Evolutionary conservation across 2,888 invertebrate genomes (phyloP).

Genomic region (Latrodectus elegans): DNA sequence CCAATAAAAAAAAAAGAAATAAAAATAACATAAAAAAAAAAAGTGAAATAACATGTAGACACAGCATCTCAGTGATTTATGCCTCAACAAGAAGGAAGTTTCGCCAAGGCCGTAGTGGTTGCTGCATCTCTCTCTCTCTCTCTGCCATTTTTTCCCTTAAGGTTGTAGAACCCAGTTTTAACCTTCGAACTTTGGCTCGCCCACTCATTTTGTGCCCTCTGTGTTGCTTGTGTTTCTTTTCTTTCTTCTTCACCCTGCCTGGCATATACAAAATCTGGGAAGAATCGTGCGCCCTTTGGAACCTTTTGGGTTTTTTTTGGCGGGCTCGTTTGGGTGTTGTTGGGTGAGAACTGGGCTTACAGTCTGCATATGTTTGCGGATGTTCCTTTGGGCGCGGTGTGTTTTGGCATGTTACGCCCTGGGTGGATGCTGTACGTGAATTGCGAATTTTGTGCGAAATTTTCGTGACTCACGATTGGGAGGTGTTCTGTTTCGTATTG

Average conservation of each 20-base stretch:
- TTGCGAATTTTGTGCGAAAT: constrained; percentile 18
- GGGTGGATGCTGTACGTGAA: constrained; percentile 38
- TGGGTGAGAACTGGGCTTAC: constrained; percentile 38
- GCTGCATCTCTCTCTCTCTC: constrained; percentile 15
- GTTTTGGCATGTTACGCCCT: constrained; percentile 17
- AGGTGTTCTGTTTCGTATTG: constrained; percentile 12
- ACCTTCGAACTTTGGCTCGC: constrained; percentile 67
- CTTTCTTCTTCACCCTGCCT: constrained; percentile 1
- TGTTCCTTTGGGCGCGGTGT: constrained; percentile 57
- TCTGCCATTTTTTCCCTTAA: constrained; percentile 26
- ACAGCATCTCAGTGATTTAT: constrained; percentile 66
- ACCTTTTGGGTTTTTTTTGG: constrained; percentile 12
- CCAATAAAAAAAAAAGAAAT: not conserved
- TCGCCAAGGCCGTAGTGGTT: constrained; percentile 58
- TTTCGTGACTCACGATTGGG: constrained; percentile 67
- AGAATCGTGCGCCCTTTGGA: constrained; percentile 64
- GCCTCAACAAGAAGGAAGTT: constrained; percentile 58
- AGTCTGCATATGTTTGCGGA: constrained; percentile 33
- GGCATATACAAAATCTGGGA: constrained; percentile 20
- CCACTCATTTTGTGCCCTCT: constrained; percentile 47
- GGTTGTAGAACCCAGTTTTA: constrained; percentile 63
- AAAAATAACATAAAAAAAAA: not conserved
- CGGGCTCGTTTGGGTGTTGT: constrained; percentile 27
- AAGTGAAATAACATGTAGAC: constrained; percentile 18
- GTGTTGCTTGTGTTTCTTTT: constrained; percentile 14